phyloP scores from a whole-genome alignment of 1,140 invertebrate species.

The Calliopsis andreniformis region DNA sequence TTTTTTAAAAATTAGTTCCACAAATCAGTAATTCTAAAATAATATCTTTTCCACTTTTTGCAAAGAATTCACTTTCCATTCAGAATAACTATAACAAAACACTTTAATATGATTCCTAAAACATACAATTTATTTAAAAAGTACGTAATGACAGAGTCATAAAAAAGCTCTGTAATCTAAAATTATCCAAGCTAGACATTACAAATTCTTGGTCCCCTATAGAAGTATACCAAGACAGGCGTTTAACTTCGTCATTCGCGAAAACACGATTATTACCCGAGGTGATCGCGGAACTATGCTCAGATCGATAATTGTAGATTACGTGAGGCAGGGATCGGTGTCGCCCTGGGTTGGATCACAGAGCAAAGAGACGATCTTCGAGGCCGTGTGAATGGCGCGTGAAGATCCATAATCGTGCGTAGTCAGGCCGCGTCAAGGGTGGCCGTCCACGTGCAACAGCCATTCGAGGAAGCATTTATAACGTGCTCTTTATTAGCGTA shows the following conservation, averaged over 20 bases:
- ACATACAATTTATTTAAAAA: too few species aligned
- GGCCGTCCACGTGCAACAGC: conserved; percentile 49
- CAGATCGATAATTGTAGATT: neutral
- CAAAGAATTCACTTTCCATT: too few species aligned
- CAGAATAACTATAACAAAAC: too few species aligned
- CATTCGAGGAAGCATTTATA: conserved; percentile 11
- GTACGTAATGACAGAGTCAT: too few species aligned
- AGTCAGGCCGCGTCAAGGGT: conserved; percentile 55
- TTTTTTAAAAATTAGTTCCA: too few species aligned
- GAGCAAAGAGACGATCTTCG: neutral
- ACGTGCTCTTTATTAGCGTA: conserved; percentile 29
- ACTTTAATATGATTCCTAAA: too few species aligned
- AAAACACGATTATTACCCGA: neutral
- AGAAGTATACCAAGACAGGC: neutral
- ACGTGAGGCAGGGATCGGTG: neutral
- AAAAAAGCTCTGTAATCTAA: too few species aligned
- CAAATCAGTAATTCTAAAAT: too few species aligned
- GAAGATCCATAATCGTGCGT: conserved; percentile 65
- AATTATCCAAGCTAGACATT: neutral
- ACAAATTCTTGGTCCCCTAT: neutral
- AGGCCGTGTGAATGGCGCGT: conserved; percentile 34
- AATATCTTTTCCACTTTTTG: too few species aligned
- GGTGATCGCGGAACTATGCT: neutral
- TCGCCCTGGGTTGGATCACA: neutral
- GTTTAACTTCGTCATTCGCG: neutral